Base-by-base conservation (phyloP, 2,888 invertebrate species). In the Eristalis intricaria region DNA sequence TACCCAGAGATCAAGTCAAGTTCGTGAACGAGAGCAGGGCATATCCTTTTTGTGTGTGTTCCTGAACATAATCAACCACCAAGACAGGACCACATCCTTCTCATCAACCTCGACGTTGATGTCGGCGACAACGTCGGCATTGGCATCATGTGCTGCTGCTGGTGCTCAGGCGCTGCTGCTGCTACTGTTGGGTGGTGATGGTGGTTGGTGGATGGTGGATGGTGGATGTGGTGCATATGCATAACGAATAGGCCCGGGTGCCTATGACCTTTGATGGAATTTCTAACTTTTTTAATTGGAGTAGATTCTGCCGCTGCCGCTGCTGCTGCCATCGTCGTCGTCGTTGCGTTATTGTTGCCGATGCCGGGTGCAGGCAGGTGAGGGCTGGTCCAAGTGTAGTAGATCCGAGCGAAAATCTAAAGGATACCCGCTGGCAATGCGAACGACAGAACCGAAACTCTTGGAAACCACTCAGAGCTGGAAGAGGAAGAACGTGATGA, bases 241-340 rank as follows among this genome's bases (percentile, higher is more conserved):
- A 87, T 83, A 86, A 83, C 75, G 64, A 79, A 84, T 84, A 87
- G 87, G 84, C 79, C 23, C 84, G 75, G 83, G 80, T 87, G 87
- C 84, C 84, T 87, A 87, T 87, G 87, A 87, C 87, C 87, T 87
- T 87, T 87, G 87, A 87, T 87, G 79, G 87, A 87, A 87, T 87
- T 84, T 87, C 79, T 84, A 84, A 84, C 79, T 84, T 87, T 87
- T 87, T 87, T 87, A 87, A 87, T 87, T 87, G 87, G 87, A 76
- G 75, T 73, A 80, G 71, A 80, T 76, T 87, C 74, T 76, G 69
- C 79, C 58, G 65, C 56, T 82, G 13, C 58, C 66, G 68, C n/a
- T n/a, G n/a, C n/a, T n/a, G n/a, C n/a, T n/a, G n/a, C n/a, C n/a
- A n/a, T n/a, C n/a, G 26, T 26, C 26, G 26, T 26, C 26, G 26